Evolutionary conservation across 2,888 invertebrate genomes (phyloP).

Genomic region (Cheilosia pagana): DNA sequence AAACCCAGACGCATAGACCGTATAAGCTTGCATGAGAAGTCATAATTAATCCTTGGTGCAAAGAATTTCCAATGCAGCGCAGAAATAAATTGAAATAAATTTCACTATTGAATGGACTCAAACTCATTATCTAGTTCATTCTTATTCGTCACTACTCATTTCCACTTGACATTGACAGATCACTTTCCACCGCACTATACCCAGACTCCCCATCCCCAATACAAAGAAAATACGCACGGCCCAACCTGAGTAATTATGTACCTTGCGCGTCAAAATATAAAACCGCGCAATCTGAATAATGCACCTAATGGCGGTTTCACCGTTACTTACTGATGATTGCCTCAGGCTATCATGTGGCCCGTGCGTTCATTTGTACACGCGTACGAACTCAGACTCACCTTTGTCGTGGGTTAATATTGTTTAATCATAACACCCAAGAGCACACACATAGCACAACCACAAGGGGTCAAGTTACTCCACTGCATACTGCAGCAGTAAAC

Average conservation of each 20-base stretch:
- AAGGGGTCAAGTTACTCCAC: conserved; percentile 57
- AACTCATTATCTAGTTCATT: neutral
- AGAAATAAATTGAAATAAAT: neutral
- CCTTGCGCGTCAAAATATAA: conserved; percentile 4
- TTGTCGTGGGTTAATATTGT: conserved; percentile 43
- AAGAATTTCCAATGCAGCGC: neutral
- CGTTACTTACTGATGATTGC: conserved; percentile 19
- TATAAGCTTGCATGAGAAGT: neutral
- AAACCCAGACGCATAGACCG: neutral
- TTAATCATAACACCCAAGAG: conserved; percentile 60
- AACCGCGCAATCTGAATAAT: conserved; percentile 1
- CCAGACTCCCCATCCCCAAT: too few relatives aligned
- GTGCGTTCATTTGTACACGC: conserved; percentile 39
- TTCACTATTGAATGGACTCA: neutral
- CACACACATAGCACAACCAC: conserved; percentile 37
- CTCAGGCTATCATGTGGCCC: conserved; percentile 32
- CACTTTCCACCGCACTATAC: neutral
- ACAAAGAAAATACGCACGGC: too few relatives aligned
- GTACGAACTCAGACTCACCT: conserved; percentile 48
- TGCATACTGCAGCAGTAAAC: conserved; percentile 27
- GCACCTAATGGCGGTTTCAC: conserved; percentile 19
- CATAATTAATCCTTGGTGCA: neutral
- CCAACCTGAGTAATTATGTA: neutral
- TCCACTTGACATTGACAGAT: conserved; percentile 64
- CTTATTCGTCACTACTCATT: neutral